Evolutionary conservation across 2,888 invertebrate genomes (phyloP).

Genomic region (Dendrolimus pini): DNA sequence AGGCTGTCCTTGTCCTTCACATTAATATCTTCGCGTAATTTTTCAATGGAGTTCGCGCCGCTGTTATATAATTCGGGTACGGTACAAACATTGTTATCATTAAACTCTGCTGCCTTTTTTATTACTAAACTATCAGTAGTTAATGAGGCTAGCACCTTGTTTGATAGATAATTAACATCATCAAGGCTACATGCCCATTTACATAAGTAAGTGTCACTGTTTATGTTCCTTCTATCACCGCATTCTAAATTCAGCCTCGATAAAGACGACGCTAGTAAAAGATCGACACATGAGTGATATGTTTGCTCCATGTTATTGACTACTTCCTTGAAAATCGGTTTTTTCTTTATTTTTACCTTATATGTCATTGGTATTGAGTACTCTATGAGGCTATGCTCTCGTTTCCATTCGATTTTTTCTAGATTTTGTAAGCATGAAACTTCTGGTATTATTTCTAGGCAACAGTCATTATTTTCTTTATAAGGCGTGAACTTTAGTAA

Average conservation of each 20-base stretch:
- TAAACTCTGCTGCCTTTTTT: conserved; percentile 2
- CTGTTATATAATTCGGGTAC: not conserved
- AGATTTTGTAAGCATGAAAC: conserved; percentile 44
- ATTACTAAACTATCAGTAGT: conserved; percentile 6
- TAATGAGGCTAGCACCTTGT: conserved; percentile 10
- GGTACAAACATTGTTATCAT: not conserved
- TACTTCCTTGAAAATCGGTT: conserved; percentile 10
- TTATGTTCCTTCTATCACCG: conserved; percentile 34
- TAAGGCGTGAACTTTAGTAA: conserved; percentile 50
- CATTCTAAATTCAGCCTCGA: conserved; percentile 24
- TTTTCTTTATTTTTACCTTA: conserved; percentile 48
- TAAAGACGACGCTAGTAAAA: conserved; percentile 26
- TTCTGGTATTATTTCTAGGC: conserved; percentile 56
- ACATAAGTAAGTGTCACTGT: conserved; percentile 40
- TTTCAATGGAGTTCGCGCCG: not conserved
- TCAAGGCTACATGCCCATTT: conserved; percentile 16
- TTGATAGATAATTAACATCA: not conserved
- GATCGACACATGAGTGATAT: conserved; percentile 62
- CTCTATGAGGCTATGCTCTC: conserved; percentile 38
- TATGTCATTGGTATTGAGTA: conserved; percentile 56
- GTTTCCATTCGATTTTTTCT: conserved; percentile 46
- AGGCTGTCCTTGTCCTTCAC: not conserved
- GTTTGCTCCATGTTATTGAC: conserved; percentile 25
- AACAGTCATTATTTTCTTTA: conserved; percentile 35
- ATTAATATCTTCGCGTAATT: conserved; percentile 4